Evolutionary conservation across 64 coral and sea anemone genomes (phyloP), one percentile per base, ranked within the genome.

Genomic region (Pocillopora damicornis): DNA sequence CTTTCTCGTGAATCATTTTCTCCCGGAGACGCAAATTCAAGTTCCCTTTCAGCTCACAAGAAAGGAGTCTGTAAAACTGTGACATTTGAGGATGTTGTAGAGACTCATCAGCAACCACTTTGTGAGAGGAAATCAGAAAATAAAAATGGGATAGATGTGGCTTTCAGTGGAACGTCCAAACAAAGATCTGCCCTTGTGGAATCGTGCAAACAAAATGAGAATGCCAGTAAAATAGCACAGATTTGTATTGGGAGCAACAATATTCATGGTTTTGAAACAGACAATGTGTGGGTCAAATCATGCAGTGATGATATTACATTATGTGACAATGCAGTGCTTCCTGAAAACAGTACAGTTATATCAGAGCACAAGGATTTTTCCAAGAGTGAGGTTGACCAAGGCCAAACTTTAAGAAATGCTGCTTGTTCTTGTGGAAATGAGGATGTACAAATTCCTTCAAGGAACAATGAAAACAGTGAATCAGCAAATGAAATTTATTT

Each of bases 41-140:
- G 81, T 10, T 58, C 63, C 18, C 72, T 58, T 23, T 85, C 81
- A 51, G 20, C 37, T 85, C 81, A 85, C 38, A 85, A 85, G 38
- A 73, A 72, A 58, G 37, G 36, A 51, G 17, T 72, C 15, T 9
- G 37, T 68, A 85, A 85, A 59, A 85, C 35, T 85, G 81, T 85
- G 4, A 58, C 81, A 73, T 85, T 85, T 38, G 59, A 58, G 81
- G 81, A 85, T 8, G 26, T 65, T 16, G 16, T 85, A n/a, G 65
- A 71, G 1, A 15, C 36, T 14, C 37, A 26, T 26, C 1, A 20
- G 11, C 5, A 58, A 45, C 15, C 18, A 22, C 37, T 1, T 3
- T 58, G 37, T 57, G 38, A 85, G 15, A 72, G 15, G 13, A 73
- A 15, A 30, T 73, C 63, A 51, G 7, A 51, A 11, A 72, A 30